phyloP scores from a whole-genome alignment of 2,888 invertebrate species.

The Pherbina coryleti region DNA sequence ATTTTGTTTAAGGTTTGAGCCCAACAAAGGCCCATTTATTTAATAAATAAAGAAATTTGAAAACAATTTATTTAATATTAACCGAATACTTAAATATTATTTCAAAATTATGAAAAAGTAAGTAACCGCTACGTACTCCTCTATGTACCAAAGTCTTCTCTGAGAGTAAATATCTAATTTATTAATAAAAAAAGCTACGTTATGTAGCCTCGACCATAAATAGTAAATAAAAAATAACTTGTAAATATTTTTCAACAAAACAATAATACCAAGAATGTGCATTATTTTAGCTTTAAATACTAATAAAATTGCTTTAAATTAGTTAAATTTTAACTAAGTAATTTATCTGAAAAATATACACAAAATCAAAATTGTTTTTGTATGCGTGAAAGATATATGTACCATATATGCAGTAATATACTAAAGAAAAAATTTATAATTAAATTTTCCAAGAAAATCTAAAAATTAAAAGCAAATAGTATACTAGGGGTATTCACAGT shows the following conservation, averaged over 20 bases:
- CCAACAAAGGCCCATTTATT: too few species aligned
- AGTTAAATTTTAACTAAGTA: not conserved
- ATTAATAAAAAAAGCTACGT: not conserved
- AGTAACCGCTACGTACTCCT: too few species aligned
- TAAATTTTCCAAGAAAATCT: conserved; percentile 5
- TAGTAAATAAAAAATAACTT: not conserved
- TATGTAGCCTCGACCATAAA: conserved; percentile 15
- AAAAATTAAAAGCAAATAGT: not conserved
- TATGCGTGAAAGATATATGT: conserved; percentile 16
- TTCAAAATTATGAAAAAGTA: too few species aligned
- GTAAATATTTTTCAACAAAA: not conserved
- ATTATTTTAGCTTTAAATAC: conserved; percentile 24
- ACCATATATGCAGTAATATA: conserved; percentile 6
- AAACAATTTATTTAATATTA: too few species aligned
- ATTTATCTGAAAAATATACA: not conserved
- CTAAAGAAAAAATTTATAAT: not conserved
- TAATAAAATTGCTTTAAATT: conserved; percentile 15
- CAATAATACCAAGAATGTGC: conserved; percentile 6
- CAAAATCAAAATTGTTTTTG: conserved; percentile 3
- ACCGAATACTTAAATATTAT: too few species aligned
- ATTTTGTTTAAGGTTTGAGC: too few species aligned
- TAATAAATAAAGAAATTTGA: too few species aligned
- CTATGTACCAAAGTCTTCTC: too few species aligned
- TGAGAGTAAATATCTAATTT: too few species aligned
- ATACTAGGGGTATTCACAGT: not conserved